Base-by-base conservation (phyloP, 2,888 invertebrate species). In the Scaptomyza caliginosa region DNA sequence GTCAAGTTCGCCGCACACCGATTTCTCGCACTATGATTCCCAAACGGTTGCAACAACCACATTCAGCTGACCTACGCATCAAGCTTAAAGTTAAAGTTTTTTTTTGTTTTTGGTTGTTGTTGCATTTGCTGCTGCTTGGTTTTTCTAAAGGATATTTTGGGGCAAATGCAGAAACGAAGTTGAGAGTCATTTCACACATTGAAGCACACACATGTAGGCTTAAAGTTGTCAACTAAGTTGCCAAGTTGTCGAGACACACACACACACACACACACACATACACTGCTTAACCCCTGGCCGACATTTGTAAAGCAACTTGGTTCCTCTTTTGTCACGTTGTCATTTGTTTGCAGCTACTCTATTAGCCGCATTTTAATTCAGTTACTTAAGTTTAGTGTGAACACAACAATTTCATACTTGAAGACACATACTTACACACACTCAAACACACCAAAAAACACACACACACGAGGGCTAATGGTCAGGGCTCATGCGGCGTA, bases 311-410 rank as follows among this genome's bases (percentile, higher is more conserved):
- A 21, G 32, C 23, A 17, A 32, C 10, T 17, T 43, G n/a, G 45
- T 7, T 38, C n/a, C 5, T 17, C 46, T 17, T 46, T 58, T 70
- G 65, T 51, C 40, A 46, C 52, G 48, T 58, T 70, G 71, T 55
- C 77, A 75, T 78, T 79, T 86, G 82, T 82, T 82, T 69, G 82
- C 85, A 70, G 79, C 86, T 83, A 76, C 82, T 86, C 86, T 80
- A 87, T 83, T 83, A 87, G 83, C 86, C 83, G 72, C 83, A 83
- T 83, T 83, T 83, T 83, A 87, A 83, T 86, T 83, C 74, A 87
- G 79, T 88, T 86, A 84, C 84, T 84, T 86, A 84, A 83, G 82
- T 85, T 87, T 85, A 86, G 82, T 83, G 82, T 83, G 88, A 83
- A 83, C 82, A 82, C 87, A 85, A 82, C 77, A 77, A 77, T 75